Base-by-base conservation (phyloP, 1,140 invertebrate genomes). In the Drosophila carrolli region DNA sequence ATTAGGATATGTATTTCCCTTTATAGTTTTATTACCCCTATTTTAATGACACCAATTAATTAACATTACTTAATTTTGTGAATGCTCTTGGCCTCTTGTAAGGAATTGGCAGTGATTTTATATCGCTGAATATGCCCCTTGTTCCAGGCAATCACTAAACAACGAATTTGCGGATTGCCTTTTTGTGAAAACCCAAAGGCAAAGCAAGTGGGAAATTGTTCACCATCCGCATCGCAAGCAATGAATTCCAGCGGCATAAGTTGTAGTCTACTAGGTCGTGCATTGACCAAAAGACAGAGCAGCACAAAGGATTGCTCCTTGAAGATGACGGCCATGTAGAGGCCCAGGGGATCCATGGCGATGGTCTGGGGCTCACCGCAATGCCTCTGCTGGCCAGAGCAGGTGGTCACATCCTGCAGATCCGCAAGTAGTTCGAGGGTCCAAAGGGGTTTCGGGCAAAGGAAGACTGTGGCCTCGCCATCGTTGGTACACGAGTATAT, bases 271-370 rank as follows among this genome's bases (percentile, higher is more conserved):
- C 8, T 13, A 4, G 2, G 6, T 9, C 3, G 14, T 4, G 8
- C 3, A 2, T 7, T 1, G 8, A 0, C 0, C 11, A 77, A 14
- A 2, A 46, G 6, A 8, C 46, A 61, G 11, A 81, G 40, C n/a
- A 78, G 27, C 0, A 78, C 61, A 35, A 73, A 81, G 10, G 73
- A 59, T 8, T 43, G 47, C 13, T 37, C 11, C 44, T 62, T 56
- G 29, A 82, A 81, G 35, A 73, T 48, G 41, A 68, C 27, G 1
- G 79, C 74, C 40, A 82, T 37, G 8, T 60, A 68, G 8, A 53
- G 1, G 14, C 60, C 54, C 1, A 44, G 7, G 0, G 79, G 74
- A 37, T 81, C 79, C 23, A 78, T 56, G 16, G 57, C 54, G 1
- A 81, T 40, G 7, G 53, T 23, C 2, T 61, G 23, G 1, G 68